Base-by-base conservation (phyloP, 2,888 invertebrate species). In the Dexiosoma caninum region DNA sequence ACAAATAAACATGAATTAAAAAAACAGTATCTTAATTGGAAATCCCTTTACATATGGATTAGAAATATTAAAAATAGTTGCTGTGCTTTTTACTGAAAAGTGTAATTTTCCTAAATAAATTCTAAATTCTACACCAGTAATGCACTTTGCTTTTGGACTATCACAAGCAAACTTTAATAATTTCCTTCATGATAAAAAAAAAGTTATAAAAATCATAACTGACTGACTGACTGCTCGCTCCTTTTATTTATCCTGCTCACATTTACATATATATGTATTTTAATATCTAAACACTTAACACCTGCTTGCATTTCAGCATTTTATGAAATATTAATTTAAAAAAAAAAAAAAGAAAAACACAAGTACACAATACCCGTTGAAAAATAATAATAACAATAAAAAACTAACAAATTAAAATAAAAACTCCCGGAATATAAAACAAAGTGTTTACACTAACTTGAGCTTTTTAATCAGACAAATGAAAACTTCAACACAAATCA, bases 381-480 rank as follows among this genome's bases (percentile, higher is more conserved):
- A 49, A 37, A 57, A 44, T 42, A 42, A 35, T 37, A 55, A 74
- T 37, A 66, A 59, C 21, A 74, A 74, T 66, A 71, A 77, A n/a
- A 64, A 64, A 80, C 71, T 62, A 76, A 76, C 67, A 81, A 72
- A 81, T 81, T 81, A 81, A 76, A 71, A 80, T 67, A 71, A 67
- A 37, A 51, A 66, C 53, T 49, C 14, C 55, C 37, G 37, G 23
- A 44, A 23, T 27, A 71, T 35, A 57, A 57, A 59, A 70, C 57
- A 75, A 75, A 69, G 23, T 77, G 70, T 44, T 62, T 70, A 76
- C 72, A 76, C 55, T 46, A 70, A 62, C 81, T 70, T 59, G 78
- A 70, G 53, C 46, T 78, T 81, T 78, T 78, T 78, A 83, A 76
- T 83, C 82, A 81, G 72, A 72, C 78, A 83, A 79, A 59, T 75